Evolutionary conservation across 2,113 vertebrate genomes (phyloP).

Genomic region (Chamaetylas fuelleborni): DNA sequence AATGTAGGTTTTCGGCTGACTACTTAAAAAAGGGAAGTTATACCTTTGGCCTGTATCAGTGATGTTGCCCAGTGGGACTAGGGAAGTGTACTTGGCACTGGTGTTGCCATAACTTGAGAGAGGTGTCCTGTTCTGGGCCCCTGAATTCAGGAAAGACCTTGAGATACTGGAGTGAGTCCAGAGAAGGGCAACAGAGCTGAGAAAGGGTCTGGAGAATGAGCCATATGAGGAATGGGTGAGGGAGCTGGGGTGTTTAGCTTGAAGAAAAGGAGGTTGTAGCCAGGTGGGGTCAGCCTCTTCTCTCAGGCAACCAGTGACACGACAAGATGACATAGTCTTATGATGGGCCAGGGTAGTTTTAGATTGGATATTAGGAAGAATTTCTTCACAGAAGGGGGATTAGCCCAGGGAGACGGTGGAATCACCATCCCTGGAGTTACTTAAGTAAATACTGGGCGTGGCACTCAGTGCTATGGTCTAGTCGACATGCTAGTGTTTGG

Average conservation of each 20-base stretch:
- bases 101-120: background rate
- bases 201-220: background rate
- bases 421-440: fast-evolving
- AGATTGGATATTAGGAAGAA: background rate
- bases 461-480: background rate
- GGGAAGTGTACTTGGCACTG: background rate
- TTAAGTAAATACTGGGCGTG: background rate
- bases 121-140: background rate
- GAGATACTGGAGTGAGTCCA: background rate
- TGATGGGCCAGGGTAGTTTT: background rate
- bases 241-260: background rate
- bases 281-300: background rate
- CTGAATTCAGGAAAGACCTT: background rate
- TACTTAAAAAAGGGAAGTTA: background rate
- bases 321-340: background rate
- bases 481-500: background rate
- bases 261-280: background rate
- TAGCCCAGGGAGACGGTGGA: background rate
- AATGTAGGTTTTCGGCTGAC: background rate
- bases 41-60: background rate
- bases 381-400: background rate
- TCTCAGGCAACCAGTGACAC: background rate
- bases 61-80: background rate
- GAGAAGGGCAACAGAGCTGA: background rate
- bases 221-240: background rate